phyloP scores from a whole-genome alignment of 1,140 invertebrate genomes.

The Drosophila subobscura region DNA sequence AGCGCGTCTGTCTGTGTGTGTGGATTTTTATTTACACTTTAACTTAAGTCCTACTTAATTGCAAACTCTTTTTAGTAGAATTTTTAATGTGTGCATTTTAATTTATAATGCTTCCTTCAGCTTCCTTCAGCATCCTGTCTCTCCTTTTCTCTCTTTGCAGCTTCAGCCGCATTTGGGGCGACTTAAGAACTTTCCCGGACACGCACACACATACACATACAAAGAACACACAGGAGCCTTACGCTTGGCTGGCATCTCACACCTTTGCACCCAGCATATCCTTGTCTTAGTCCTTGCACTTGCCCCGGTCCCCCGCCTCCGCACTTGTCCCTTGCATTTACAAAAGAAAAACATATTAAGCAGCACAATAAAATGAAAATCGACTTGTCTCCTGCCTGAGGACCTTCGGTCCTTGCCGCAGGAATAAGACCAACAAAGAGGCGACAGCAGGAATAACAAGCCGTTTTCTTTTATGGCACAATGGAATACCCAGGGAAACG shows the following conservation, averaged over 20 bases:
- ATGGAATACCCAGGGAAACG: conserved; percentile 32
- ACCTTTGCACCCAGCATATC: conserved; percentile 49
- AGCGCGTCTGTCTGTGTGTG: conserved; percentile 25
- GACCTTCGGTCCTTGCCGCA: conserved; percentile 11
- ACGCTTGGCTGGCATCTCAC: conserved; percentile 48
- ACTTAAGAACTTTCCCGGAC: conserved; percentile 73
- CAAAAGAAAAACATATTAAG: conserved; percentile 69
- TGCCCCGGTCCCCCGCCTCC: conserved; percentile 9
- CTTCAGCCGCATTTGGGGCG: conserved; percentile 48
- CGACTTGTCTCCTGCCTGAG: conserved; percentile 32
- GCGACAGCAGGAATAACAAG: conserved; percentile 16
- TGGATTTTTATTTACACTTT: conserved; percentile 79
- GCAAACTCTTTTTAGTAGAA: conserved; percentile 79
- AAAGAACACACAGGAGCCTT: conserved; percentile 23
- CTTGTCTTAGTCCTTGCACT: conserved; percentile 56
- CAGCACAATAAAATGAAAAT: conserved; percentile 63
- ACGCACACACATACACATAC: conserved; percentile 27
- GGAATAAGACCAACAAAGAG: conserved; percentile 10
- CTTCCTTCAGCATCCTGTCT: neutral
- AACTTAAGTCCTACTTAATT: conserved; percentile 82
- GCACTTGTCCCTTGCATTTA: conserved; percentile 4
- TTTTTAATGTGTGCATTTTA: conserved; percentile 81
- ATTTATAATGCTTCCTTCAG: conserved; percentile 75
- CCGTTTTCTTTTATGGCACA: conserved; percentile 14
- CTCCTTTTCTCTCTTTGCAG: conserved; percentile 4